These are phyloP conservation scores for Rana temporaria DNA, from an alignment of 2,113 vertebrate species.

Conservation along the genomic window DNA sequence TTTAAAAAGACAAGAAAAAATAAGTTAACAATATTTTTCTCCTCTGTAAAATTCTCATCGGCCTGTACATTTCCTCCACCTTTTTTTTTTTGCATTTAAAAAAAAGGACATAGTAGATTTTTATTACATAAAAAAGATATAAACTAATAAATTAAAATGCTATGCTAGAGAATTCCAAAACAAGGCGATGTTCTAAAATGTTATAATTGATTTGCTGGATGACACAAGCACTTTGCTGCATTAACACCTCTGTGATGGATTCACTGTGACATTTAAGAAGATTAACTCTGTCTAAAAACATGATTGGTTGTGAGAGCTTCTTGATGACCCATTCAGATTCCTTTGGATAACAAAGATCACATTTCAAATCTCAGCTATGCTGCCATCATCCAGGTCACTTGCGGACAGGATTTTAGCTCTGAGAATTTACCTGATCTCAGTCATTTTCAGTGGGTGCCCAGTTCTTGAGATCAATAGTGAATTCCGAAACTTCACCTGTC, in stretches of 20 bases:
- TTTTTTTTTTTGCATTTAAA: no score
- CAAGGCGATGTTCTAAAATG: no score
- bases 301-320: constrained; percentile 8
- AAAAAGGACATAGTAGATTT: no score
- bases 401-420: neutral
- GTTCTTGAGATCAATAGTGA: constrained; percentile 51
- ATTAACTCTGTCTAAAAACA: constrained; percentile 19
- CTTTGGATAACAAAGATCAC: neutral
- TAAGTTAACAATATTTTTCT: no score
- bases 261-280: constrained; percentile 23
- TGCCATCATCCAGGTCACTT: neutral
- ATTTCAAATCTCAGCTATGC: constrained; percentile 21
- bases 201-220: neutral
- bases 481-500: constrained; percentile 54
- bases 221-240: neutral
- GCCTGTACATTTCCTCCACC: no score
- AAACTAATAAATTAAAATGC: no score
- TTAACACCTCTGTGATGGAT: neutral
- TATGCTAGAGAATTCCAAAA: no score
- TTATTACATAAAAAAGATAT: no score
- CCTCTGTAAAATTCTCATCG: no score
- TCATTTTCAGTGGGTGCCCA: constrained; percentile 36
- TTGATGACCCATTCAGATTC: neutral
- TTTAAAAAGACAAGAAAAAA: no score
- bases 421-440: neutral